Percentiles rank a stretch among this genome's conserved stretches.
Conservation (phyloP, 2,113 vertebrate species). For the Eptatretus burgeri region DNA sequence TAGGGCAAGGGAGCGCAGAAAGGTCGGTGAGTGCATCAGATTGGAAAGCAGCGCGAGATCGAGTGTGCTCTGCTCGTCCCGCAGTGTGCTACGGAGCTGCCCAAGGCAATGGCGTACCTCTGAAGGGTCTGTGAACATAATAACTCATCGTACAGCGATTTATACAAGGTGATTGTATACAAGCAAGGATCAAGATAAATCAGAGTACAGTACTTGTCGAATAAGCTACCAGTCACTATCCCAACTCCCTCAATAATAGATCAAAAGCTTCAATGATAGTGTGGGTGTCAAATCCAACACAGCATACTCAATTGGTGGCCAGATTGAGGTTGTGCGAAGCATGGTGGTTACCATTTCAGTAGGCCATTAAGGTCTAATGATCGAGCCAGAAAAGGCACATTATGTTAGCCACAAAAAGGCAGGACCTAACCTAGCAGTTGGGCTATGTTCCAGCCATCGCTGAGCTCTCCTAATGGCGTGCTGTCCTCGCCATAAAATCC, state of each 20-base stretch:
- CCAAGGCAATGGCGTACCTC: constrained; percentile 47
- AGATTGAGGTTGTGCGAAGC: neutral
- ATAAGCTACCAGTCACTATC: neutral
- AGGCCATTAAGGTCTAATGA: neutral
- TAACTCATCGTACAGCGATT: neutral
- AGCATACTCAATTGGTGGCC: neutral
- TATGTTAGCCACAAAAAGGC: neutral
- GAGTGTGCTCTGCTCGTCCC: constrained; percentile 59
- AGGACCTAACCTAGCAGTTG: neutral
- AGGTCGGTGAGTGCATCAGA: constrained; percentile 44
- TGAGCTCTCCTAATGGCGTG: neutral
- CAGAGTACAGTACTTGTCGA: neutral
- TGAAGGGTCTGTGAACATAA: constrained; percentile 31
- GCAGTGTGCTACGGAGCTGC: constrained; percentile 33
- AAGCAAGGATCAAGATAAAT: too few species aligned
- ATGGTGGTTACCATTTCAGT: neutral
- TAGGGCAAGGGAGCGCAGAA: constrained; percentile 51
- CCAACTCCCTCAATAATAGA: neutral
- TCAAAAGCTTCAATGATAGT: neutral
- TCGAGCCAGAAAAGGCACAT: neutral
- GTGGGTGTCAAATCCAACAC: neutral
- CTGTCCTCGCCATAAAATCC: constrained; percentile 51
- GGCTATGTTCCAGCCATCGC: neutral
- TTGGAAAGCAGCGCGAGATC: constrained; percentile 45
- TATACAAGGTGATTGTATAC: too few species aligned